These are phyloP conservation scores for Emydocephalus ijimae DNA, from an alignment of 2,113 vertebrate genomes.

Conservation along the genomic window DNA sequence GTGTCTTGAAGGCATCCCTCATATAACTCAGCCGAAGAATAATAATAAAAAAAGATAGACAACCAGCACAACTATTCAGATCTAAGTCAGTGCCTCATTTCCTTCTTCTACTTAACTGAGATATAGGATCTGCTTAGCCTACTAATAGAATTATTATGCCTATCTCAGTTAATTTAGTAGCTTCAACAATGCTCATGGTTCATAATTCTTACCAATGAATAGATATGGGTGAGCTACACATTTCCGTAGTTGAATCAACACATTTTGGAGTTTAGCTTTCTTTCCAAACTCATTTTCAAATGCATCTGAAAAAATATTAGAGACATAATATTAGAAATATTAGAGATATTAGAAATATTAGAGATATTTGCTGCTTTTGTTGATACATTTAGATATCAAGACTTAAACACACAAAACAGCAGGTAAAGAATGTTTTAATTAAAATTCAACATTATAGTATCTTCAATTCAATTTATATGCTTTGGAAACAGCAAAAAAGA, in stretches of 20 bases:
- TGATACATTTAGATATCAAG: background rate
- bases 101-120: background rate
- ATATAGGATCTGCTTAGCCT: background rate
- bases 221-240: constrained; percentile 90
- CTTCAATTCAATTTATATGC: background rate
- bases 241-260: constrained; percentile 88
- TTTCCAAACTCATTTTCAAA: constrained; percentile 78
- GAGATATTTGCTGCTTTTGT: background rate
- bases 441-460: background rate
- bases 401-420: background rate
- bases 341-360: too few species aligned
- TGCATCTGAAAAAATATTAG: constrained; percentile 67
- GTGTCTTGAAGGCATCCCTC: background rate
- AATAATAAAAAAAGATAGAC: background rate
- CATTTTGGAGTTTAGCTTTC: constrained; percentile 82
- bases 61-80: background rate
- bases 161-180: background rate
- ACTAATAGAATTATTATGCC: background rate
- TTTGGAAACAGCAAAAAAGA: background rate
- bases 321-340: too few species aligned
- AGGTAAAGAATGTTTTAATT: background rate
- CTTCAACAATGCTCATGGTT: background rate
- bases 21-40: background rate
- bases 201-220: constrained; percentile 79
- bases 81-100: background rate